Conservation (phyloP, 2,888 invertebrate genomes). For the Rhamphomyia laevipes region DNA sequence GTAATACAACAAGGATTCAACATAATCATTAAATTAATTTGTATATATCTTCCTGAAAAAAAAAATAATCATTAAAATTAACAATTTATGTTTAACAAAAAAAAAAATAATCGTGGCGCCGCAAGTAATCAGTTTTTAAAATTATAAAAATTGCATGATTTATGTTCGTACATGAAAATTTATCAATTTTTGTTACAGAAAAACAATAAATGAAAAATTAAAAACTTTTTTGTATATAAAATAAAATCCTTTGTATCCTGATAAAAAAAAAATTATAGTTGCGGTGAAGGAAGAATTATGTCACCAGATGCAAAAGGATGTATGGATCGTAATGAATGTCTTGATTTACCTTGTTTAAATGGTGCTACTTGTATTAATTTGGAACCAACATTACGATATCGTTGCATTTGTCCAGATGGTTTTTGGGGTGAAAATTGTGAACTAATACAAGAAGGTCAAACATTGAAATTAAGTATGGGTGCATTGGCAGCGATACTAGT, state of each 20-base stretch:
- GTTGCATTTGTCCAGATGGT: slow-evolving; percentile 84
- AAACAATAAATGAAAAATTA: background rate
- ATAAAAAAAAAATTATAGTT: slow-evolving; percentile 43
- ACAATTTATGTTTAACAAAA: background rate
- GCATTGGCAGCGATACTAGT: slow-evolving; percentile 95
- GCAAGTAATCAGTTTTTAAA: background rate
- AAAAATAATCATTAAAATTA: background rate
- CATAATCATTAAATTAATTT: no score
- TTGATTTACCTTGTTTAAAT: slow-evolving; percentile 86
- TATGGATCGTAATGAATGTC: slow-evolving; percentile 91
- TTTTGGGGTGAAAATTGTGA: slow-evolving; percentile 94
- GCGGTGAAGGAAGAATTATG: slow-evolving; percentile 85
- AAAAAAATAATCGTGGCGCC: background rate
- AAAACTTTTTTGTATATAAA: no score
- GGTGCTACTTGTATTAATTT: slow-evolving; percentile 88
- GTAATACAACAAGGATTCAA: no score
- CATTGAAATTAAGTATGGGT: slow-evolving; percentile 90
- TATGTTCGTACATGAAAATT: no score
- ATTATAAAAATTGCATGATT: no score
- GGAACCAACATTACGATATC: slow-evolving; percentile 72
- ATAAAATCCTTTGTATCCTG: slow-evolving; percentile 3
- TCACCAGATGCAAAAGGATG: slow-evolving; percentile 86
- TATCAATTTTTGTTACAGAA: background rate
- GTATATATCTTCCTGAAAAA: background rate
- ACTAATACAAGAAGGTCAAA: slow-evolving; percentile 86